phyloP scores from a whole-genome alignment of 2,888 invertebrate species.

The Leptarthrus brevirostris region DNA sequence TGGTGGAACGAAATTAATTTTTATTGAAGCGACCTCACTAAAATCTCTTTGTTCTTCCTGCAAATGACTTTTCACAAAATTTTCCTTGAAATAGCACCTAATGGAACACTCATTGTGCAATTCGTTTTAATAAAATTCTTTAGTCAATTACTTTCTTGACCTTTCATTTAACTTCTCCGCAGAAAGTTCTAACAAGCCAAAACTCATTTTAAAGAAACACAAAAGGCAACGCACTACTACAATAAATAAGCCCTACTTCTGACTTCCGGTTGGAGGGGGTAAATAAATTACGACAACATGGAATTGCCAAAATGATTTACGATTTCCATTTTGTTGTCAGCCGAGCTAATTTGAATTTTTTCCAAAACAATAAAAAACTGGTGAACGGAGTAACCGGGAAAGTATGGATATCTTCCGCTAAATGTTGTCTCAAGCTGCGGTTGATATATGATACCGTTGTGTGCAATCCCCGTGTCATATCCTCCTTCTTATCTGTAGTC shows the following conservation, averaged over 20 bases:
- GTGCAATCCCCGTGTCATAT: slow-evolving; percentile 39
- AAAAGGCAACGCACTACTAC: not conserved
- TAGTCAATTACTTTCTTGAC: slow-evolving; percentile 37
- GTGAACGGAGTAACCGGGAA: not conserved
- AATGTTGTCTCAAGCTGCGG: slow-evolving; percentile 19
- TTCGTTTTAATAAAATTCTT: not conserved
- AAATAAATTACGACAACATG: slow-evolving; percentile 48
- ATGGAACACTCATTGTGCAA: too few relatives aligned
- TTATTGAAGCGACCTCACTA: too few relatives aligned
- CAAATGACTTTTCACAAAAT: too few relatives aligned
- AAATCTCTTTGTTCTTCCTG: too few relatives aligned
- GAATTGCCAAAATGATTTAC: slow-evolving; percentile 50
- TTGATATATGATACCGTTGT: slow-evolving; percentile 45
- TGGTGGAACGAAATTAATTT: not conserved
- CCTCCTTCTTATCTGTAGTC: slow-evolving; percentile 30
- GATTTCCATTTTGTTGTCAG: slow-evolving; percentile 38
- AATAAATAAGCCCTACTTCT: not conserved
- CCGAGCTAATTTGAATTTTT: slow-evolving; percentile 48
- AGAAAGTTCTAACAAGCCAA: slow-evolving; percentile 1
- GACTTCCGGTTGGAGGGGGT: not conserved
- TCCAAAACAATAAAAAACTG: slow-evolving; percentile 40
- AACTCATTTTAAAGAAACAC: not conserved
- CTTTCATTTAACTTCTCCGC: slow-evolving; percentile 9
- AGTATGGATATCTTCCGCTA: not conserved
- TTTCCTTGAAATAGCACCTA: not conserved